Conservation (phyloP, 2,113 vertebrate species). For the Anarrhichthys ocellatus region DNA sequence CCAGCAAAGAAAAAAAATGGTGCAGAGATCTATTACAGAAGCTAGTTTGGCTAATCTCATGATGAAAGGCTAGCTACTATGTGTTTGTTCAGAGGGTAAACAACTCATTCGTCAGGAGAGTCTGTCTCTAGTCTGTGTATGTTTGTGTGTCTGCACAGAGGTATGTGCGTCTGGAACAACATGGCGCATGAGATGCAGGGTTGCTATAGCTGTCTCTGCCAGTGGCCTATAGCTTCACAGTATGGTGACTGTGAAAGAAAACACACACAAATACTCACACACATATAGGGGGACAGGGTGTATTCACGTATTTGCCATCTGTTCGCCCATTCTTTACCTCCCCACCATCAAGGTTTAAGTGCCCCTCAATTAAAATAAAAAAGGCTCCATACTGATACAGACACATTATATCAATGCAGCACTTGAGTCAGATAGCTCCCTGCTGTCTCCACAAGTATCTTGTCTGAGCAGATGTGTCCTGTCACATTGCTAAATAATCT, state of each 20-base stretch:
- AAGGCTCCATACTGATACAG: background rate
- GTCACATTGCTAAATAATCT: constrained; percentile 24
- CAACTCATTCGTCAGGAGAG: constrained; percentile 52
- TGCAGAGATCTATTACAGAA: constrained; percentile 42
- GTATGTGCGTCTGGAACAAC: constrained; percentile 40
- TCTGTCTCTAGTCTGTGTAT: constrained; percentile 25
- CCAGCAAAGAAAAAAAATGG: background rate
- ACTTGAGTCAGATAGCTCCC: constrained; percentile 32
- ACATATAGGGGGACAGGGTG: background rate
- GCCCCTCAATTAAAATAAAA: constrained; percentile 35
- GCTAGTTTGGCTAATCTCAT: constrained; percentile 41
- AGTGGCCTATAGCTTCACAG: constrained; percentile 29
- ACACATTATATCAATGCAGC: background rate
- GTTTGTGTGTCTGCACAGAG: constrained; percentile 40
- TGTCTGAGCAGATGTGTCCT: constrained; percentile 19
- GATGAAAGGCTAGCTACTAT: constrained; percentile 49
- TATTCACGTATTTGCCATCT: constrained; percentile 29
- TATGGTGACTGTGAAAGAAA: constrained; percentile 27
- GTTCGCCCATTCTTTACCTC: constrained; percentile 12
- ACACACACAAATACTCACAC: background rate
- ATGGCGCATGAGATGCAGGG: constrained; percentile 25
- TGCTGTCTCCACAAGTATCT: constrained; percentile 12
- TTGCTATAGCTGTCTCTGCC: constrained; percentile 50
- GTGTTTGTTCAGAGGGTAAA: constrained; percentile 69
- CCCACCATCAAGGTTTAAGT: constrained; percentile 21